phyloP scores from a whole-genome alignment of 2,888 invertebrate genomes.

The Harpagoxenus sublaevis region DNA sequence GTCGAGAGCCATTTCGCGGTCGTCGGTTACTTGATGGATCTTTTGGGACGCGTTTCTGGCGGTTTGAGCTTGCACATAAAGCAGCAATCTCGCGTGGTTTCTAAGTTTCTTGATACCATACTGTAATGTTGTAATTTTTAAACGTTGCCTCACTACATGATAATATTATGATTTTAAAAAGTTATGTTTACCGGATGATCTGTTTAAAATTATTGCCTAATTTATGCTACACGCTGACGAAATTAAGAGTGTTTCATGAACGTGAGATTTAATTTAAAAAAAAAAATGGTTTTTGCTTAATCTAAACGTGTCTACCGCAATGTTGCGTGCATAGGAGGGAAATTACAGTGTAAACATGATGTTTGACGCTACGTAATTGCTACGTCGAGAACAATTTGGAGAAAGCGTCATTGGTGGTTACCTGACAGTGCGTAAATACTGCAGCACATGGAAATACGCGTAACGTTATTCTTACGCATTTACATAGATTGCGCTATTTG shows the following conservation, averaged over 20 bases:
- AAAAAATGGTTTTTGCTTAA: neutral
- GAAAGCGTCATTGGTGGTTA: slow-evolving; percentile 54
- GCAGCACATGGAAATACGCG: slow-evolving; percentile 38
- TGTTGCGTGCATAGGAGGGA: slow-evolving; percentile 49
- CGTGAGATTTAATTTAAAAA: slow-evolving; percentile 11
- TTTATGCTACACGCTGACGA: neutral
- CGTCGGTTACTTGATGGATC: slow-evolving; percentile 76
- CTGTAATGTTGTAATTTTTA: slow-evolving; percentile 57
- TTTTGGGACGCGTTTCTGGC: slow-evolving; percentile 70
- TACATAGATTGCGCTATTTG: slow-evolving; percentile 53
- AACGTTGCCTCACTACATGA: neutral
- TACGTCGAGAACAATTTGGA: slow-evolving; percentile 50
- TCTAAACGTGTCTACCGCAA: slow-evolving; percentile 19
- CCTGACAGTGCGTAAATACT: slow-evolving; percentile 42
- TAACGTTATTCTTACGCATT: slow-evolving; percentile 54
- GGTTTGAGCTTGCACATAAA: slow-evolving; percentile 38
- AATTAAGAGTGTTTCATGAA: slow-evolving; percentile 6
- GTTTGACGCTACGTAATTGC: slow-evolving; percentile 71
- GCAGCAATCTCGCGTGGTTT: slow-evolving; percentile 28
- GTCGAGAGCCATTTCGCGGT: slow-evolving; percentile 74
- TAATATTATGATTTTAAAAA: neutral
- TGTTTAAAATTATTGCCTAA: neutral
- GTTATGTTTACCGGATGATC: neutral
- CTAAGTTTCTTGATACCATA: slow-evolving; percentile 46
- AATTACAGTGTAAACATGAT: slow-evolving; percentile 79